These are phyloP conservation scores for Emydocephalus ijimae DNA, from an alignment of 2,113 vertebrate genomes.

Conservation along the genomic window DNA sequence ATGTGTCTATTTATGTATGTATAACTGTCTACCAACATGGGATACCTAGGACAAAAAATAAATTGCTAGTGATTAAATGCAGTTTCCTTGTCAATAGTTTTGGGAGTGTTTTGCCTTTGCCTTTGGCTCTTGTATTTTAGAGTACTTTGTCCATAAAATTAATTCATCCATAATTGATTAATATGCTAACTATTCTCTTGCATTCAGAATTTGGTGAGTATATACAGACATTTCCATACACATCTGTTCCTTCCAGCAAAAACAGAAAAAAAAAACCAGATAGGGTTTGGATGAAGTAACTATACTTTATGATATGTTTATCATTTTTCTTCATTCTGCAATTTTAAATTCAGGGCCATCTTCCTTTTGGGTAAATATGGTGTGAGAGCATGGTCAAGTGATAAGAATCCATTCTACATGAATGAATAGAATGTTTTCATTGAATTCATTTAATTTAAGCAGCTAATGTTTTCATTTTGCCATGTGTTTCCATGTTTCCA, in stretches of 20 bases:
- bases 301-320: neutral
- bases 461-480: neutral
- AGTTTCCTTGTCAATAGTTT: neutral
- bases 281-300: neutral
- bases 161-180: neutral
- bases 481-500: neutral
- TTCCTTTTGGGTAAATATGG: neutral
- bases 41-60: neutral
- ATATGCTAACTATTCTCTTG: neutral
- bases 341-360: neutral
- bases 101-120: neutral
- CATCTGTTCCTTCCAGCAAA: neutral
- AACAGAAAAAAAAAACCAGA: neutral
- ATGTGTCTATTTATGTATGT: neutral
- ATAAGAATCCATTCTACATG: neutral
- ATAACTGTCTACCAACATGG: neutral
- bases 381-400: neutral
- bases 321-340: neutral
- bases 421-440: neutral
- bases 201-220: neutral
- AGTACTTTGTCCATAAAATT: neutral
- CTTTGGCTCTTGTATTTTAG: neutral
- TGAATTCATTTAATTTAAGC: neutral
- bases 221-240: neutral
- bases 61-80: neutral